Base-by-base conservation (phyloP, 2,113 vertebrate species). In the Columba livia region DNA sequence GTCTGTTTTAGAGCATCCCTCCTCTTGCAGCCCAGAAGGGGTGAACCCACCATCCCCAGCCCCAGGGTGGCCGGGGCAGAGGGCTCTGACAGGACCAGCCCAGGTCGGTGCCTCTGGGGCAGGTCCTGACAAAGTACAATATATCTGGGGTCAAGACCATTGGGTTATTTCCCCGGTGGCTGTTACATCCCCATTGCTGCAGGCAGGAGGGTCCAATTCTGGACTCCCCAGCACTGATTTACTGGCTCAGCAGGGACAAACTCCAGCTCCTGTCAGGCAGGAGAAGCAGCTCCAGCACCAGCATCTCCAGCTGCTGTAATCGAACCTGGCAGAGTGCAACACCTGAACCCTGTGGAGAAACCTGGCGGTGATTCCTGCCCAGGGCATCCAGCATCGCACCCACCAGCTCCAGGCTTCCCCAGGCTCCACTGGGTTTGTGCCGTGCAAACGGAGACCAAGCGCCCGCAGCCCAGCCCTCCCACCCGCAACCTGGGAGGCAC, bases 391-490 rank as follows among this genome's bases (percentile, higher is more conserved):
- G 5, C 19, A 14, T 2, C 74, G 15, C 84, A 26, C 44, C 69
- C 21, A 23, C 31, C 38, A 3, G 32, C 11, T 13, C 3, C 58
- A 18, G n/a, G n/a, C 54, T 26, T 36, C 74, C 40, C 50, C 38
- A 10, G 3, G 3, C 20, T 18, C 48, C 66, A 3, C 16, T 1
- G 1, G 16, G 15, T 24, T 64, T n/a, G 38, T 21, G 7, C 32
- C 4, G 0, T 2, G 8, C 19, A 31, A 16, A 29, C 1, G 4
- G 54, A 65, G 34, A 8, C 2, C 12, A 11, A 12, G 9, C 23
- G n/a, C 48, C 56, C 25, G 3, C 28, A 47, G 26, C 21, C 1
- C 28, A 48, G 56, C 64, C 42, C 53, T 34, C 21, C 69, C 3
- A 2, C 32, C 26, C 17, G 0, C 56, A 40, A 73, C 56, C 56